phyloP scores from a whole-genome alignment of 2,797 vertebrate species.

The Tenualosa ilisha region DNA sequence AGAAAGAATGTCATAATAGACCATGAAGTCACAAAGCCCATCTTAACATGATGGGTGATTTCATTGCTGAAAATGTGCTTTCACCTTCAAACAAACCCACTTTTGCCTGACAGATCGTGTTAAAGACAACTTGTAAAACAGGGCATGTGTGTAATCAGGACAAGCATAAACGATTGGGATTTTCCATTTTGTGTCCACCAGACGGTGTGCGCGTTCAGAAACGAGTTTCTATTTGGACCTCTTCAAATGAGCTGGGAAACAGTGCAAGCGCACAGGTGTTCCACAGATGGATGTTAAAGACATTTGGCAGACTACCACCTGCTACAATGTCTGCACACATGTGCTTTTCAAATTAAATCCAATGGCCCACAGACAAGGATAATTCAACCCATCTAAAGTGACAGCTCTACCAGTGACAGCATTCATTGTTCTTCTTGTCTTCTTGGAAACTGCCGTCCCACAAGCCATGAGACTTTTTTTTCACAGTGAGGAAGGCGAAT shows the following conservation, averaged over 20 bases:
- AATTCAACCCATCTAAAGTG: constrained; percentile 47
- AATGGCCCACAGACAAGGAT: constrained; percentile 55
- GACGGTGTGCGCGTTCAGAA: neutral
- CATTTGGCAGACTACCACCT: constrained; percentile 58
- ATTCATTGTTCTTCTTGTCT: neutral
- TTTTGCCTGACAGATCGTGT: neutral
- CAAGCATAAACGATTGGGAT: neutral
- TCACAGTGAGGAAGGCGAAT: neutral
- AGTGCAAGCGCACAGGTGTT: constrained; percentile 59
- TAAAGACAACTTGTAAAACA: neutral
- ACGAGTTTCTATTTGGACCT: neutral
- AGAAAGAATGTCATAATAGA: constrained; percentile 37
- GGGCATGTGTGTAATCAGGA: neutral
- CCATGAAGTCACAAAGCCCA: neutral
- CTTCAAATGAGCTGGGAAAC: neutral
- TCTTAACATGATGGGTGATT: neutral
- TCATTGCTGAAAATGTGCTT: neutral
- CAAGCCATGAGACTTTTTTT: neutral
- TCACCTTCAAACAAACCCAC: neutral
- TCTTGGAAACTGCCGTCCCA: neutral
- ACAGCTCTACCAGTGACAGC: constrained; percentile 42
- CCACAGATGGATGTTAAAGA: constrained; percentile 61
- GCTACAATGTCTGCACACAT: constrained; percentile 58
- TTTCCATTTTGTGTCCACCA: constrained; percentile 1
- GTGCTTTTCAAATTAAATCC: constrained; percentile 59